Evolutionary conservation across 1,140 invertebrate species (phyloP), one percentile per base, ranked within the genome.

Genomic region (Pomacea maculata): DNA sequence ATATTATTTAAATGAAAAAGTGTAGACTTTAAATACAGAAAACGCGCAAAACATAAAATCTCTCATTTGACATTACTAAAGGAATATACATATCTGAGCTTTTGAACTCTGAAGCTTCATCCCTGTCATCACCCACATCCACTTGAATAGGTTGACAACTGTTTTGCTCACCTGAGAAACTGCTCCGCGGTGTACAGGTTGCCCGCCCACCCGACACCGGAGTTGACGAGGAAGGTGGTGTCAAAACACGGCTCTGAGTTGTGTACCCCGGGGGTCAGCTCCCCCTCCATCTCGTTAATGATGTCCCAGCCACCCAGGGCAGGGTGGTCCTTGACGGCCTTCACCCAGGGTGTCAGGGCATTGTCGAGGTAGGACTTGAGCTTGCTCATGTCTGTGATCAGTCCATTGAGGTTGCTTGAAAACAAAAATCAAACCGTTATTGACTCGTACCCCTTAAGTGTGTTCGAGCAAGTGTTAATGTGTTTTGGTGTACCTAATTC

Each of bases 281-380:
- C 87, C 57, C 91, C 92, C 83, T 92, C 92, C 5, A 90, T 89
- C 81, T 92, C 91, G 76, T 92, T 92, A 75, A 92, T 89, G 15
- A 91, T 89, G 74, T 92, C 91, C 89, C 90, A 92, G 57, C 90
- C 90, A 8, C 87, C 91, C 14, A 92, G 82, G 9, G 91, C 90
- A 6, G 88, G 89, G 75, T 91, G 88, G 34, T 85, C 84, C 54
- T 88, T 89, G 19, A 92, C 84, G 0, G 86, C 89, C n/a, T 80
- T 78, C 76, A 88, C 88, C 89, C 86, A 86, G 67, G 86, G 85
- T 34, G 83, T 88, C 2, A 92, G 86, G 25, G 88, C 91, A 19
- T 92, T 88, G 74, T 91, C 86, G 21, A 92, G 88, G 85, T 92
- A 92, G 45, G 87, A 87, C 64, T 91, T 83, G 7, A 92, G 86